A percentile compares a stretch with the other conserved stretches of the same genome.
These are phyloP conservation scores for Gymnarchus niloticus DNA, from an alignment of 2,113 vertebrate genomes.

Conservation along the genomic window DNA sequence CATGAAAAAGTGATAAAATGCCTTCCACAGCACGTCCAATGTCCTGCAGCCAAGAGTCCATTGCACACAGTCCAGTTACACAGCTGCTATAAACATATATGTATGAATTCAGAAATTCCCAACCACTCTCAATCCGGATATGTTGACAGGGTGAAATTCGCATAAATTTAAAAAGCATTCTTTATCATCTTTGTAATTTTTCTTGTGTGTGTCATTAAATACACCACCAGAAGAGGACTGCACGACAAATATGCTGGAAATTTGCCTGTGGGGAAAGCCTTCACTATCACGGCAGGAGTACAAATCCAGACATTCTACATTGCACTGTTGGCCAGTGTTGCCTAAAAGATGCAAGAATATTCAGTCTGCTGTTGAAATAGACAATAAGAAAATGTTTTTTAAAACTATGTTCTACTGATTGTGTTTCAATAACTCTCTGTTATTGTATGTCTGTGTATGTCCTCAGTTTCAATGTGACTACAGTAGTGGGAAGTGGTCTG, in stretches of 20 bases:
- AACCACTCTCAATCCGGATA: background rate
- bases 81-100: background rate
- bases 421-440: background rate
- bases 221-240: background rate
- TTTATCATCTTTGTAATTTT: too few relatives aligned
- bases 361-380: background rate
- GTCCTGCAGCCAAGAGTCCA: background rate
- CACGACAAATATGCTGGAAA: background rate
- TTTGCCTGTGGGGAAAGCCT: too few relatives aligned
- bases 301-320: background rate
- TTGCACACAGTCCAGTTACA: background rate
- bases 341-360: background rate
- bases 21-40: slow-evolving; percentile 20
- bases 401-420: background rate
- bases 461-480: background rate
- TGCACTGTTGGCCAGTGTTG: background rate
- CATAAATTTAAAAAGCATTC: background rate
- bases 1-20: slow-evolving; percentile 39
- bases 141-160: background rate
- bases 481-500: too few relatives aligned
- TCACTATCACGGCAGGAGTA: background rate
- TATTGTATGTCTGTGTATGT: background rate
- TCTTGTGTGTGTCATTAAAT: background rate
- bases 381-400: background rate
- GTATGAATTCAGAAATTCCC: background rate